Conservation (phyloP, 2,797 vertebrate genomes). For the Darevskia mixta region DNA sequence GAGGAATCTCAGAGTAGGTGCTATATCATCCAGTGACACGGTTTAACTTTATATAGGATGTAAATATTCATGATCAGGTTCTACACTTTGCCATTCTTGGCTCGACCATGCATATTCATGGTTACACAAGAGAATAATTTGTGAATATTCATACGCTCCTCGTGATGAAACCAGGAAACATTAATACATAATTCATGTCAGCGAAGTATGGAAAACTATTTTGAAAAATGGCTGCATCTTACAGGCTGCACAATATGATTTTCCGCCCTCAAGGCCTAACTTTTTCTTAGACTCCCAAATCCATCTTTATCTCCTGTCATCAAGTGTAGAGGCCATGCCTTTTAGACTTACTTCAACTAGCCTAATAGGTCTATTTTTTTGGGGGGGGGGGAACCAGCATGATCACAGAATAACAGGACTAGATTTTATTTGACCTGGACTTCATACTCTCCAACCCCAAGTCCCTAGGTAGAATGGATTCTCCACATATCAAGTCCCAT, state of each 20-base stretch:
- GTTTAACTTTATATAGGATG: slow-evolving; percentile 4
- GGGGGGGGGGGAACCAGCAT: background rate
- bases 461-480: background rate
- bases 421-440: background rate
- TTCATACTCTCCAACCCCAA: background rate
- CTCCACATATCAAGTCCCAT: too few species aligned
- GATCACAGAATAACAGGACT: background rate
- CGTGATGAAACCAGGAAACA: slow-evolving; percentile 32
- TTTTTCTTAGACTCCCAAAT: background rate
- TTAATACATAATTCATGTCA: slow-evolving; percentile 14
- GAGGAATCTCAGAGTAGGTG: background rate
- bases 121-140: background rate
- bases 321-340: background rate
- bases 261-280: background rate
- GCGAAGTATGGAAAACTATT: background rate
- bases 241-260: background rate
- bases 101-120: slow-evolving; percentile 38
- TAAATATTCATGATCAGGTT: background rate
- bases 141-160: slow-evolving; percentile 23
- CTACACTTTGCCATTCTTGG: slow-evolving; percentile 14
- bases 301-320: background rate
- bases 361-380: background rate
- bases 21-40: background rate
- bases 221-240: background rate
- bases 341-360: background rate